phyloP scores from a whole-genome alignment of 2,113 vertebrate genomes.

The Leptobrachium leishanense region DNA sequence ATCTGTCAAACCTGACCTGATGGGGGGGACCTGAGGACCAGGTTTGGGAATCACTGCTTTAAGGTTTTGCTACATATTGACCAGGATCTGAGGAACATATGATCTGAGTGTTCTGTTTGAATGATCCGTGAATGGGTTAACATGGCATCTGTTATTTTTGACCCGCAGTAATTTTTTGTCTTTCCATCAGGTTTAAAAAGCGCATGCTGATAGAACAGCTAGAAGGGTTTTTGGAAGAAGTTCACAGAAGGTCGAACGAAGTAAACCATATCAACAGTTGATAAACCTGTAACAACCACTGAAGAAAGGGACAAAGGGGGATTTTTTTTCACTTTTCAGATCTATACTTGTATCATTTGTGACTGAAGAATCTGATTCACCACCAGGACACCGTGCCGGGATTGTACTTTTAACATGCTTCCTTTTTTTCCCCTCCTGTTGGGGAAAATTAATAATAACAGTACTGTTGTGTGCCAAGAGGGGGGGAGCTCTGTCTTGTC shows the following conservation, averaged over 20 bases:
- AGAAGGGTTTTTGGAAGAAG: constrained; percentile 91
- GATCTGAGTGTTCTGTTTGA: no score
- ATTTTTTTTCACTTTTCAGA: constrained; percentile 48
- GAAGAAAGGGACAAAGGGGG: constrained; percentile 25
- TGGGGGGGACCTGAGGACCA: no score
- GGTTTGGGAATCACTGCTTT: no score
- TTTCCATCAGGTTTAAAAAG: constrained; percentile 86
- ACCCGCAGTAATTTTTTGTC: no score
- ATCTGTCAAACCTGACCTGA: no score
- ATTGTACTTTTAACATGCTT: constrained; percentile 28
- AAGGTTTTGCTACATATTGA: no score
- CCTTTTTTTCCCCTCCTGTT: constrained; percentile 11
- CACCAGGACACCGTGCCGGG: background rate
- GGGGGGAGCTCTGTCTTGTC: no score
- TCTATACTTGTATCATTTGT: constrained; percentile 62
- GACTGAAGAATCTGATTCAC: background rate
- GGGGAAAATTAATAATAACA: no score
- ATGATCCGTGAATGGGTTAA: no score
- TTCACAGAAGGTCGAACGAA: constrained; percentile 84
- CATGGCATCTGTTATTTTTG: no score
- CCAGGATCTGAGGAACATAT: no score
- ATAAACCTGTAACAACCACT: constrained; percentile 41
- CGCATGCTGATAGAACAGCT: constrained; percentile 95
- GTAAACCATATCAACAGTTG: constrained; percentile 87
- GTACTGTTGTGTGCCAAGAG: no score